These are phyloP conservation scores for Oeneis ivallda DNA, from an alignment of 2,888 invertebrate genomes.

Conservation along the genomic window DNA sequence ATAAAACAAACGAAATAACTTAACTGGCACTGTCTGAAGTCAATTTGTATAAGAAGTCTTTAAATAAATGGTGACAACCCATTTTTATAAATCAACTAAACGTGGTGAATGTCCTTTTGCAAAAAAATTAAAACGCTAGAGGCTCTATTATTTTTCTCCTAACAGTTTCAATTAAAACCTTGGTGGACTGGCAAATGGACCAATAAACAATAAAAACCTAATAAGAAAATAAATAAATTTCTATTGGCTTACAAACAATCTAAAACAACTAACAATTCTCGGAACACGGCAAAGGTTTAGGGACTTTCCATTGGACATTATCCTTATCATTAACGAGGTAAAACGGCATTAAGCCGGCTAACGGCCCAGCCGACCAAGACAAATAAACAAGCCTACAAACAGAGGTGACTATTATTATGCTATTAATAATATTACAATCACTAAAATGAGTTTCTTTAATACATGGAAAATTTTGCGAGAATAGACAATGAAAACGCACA, in stretches of 20 bases:
- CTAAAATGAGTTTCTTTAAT: background rate
- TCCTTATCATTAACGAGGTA: constrained; percentile 30
- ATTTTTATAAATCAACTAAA: no score
- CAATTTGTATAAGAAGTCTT: no score
- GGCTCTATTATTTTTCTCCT: background rate
- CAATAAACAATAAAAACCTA: background rate
- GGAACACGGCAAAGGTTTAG: constrained; percentile 17
- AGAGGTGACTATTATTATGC: constrained; percentile 3
- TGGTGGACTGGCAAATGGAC: background rate
- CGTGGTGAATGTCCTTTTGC: no score
- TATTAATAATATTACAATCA: constrained; percentile 4
- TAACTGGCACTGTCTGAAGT: no score
- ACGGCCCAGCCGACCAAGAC: constrained; percentile 20
- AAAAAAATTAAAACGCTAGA: no score
- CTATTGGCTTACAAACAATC: background rate
- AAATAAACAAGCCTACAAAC: constrained; percentile 17
- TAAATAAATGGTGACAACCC: no score
- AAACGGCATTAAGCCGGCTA: constrained; percentile 26
- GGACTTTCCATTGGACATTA: constrained; percentile 19
- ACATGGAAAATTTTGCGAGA: no score
- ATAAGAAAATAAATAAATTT: background rate
- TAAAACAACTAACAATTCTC: constrained; percentile 18
- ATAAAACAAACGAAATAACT: no score
- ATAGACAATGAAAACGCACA: no score
- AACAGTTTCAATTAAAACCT: background rate